Evolutionary conservation across 2,888 invertebrate genomes (phyloP).

Genomic region (Drosophila affinis): DNA sequence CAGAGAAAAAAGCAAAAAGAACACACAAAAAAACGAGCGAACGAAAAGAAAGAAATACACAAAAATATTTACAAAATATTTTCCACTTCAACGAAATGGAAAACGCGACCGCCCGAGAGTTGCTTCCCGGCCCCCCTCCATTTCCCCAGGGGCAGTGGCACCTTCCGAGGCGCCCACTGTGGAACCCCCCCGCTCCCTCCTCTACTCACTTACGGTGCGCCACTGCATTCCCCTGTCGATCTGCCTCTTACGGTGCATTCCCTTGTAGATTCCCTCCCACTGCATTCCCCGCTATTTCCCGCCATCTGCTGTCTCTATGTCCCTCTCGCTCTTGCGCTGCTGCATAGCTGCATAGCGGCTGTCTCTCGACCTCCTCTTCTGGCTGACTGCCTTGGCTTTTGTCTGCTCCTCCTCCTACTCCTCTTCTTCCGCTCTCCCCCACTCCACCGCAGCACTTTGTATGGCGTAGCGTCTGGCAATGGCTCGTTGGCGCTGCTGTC

Average conservation of each 20-base stretch:
- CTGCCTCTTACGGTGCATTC: conserved; percentile 5
- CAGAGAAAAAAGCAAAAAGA: conserved; percentile 36
- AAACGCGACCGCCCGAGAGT: conserved; percentile 75
- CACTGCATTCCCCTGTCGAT: conserved; percentile 4
- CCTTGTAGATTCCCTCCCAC: not conserved
- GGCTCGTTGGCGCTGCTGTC: conserved; percentile 64
- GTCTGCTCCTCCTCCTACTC: conserved; percentile 49
- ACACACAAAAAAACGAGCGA: conserved; percentile 23
- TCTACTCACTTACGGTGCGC: not conserved
- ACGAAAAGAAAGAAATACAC: conserved; percentile 39
- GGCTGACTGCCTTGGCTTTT: conserved; percentile 66
- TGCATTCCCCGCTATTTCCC: not conserved
- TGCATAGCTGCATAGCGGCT: conserved; percentile 27
- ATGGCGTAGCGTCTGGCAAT: conserved; percentile 50
- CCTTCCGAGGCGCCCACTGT: conserved; percentile 1
- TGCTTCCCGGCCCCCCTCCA: not conserved
- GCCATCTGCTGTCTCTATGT: conserved; percentile 32
- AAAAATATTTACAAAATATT: conserved; percentile 81
- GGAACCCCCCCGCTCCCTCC: not conserved
- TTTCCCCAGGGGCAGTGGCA: not conserved
- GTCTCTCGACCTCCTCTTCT: conserved; percentile 27
- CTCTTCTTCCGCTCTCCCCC: conserved; percentile 11
- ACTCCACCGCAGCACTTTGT: conserved; percentile 7
- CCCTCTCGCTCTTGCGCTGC: conserved; percentile 16
- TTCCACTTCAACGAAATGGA: conserved; percentile 80